These are phyloP conservation scores for Gadopsis marmoratus DNA, from an alignment of 2,797 vertebrate species.

Conservation along the genomic window DNA sequence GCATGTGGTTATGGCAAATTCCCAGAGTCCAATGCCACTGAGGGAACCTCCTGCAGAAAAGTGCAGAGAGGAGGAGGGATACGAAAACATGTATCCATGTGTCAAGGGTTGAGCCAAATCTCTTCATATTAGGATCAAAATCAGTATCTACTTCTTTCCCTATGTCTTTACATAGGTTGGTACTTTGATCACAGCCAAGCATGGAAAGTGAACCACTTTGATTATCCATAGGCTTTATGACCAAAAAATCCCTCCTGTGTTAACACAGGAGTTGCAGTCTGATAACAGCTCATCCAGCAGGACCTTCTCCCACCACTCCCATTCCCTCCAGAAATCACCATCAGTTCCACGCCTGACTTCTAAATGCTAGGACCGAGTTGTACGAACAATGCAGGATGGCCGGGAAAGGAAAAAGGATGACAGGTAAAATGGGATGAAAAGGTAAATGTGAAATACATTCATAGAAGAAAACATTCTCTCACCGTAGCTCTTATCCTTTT, in stretches of 20 bases:
- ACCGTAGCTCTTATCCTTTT: neutral
- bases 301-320: constrained; percentile 23
- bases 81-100: constrained; percentile 49
- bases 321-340: constrained; percentile 34
- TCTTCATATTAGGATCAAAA: constrained; percentile 44
- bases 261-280: constrained; percentile 32
- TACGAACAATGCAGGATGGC: constrained; percentile 4
- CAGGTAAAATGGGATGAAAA: constrained; percentile 19
- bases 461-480: neutral
- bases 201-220: constrained; percentile 36
- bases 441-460: neutral
- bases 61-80: constrained; percentile 26
- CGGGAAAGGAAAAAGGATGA: constrained; percentile 5
- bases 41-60: constrained; percentile 11
- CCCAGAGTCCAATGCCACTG: constrained; percentile 32
- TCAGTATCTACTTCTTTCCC: constrained; percentile 30
- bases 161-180: constrained; percentile 50
- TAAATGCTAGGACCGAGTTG: constrained; percentile 22
- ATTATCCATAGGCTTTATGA: constrained; percentile 39
- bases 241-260: constrained; percentile 32
- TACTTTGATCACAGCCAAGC: constrained; percentile 43
- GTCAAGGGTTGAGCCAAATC: constrained; percentile 55
- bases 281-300: constrained; percentile 47
- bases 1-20: constrained; percentile 36
- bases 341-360: constrained; percentile 44